Conservation (phyloP, 2,888 invertebrate genomes). For the Drosophila multiciliata region DNA sequence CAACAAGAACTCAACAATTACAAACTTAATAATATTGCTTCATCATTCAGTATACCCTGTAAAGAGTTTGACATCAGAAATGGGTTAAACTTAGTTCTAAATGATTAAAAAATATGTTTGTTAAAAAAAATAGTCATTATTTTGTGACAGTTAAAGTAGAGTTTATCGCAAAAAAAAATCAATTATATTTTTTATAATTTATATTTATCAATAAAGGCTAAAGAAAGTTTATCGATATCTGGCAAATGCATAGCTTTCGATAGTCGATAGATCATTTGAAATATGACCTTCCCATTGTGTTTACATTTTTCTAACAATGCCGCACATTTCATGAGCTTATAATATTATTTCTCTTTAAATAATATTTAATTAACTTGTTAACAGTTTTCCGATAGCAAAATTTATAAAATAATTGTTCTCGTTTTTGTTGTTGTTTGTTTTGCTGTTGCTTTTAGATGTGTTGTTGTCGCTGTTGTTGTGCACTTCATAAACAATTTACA, state of each 20-base stretch:
- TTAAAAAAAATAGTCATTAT: background rate
- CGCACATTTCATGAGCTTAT: slow-evolving; percentile 4
- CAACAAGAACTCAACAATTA: slow-evolving; percentile 32
- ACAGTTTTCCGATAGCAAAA: slow-evolving; percentile 73
- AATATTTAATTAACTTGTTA: slow-evolving; percentile 77
- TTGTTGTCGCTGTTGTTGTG: slow-evolving; percentile 57
- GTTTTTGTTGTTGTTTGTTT: slow-evolving; percentile 18
- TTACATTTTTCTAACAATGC: background rate
- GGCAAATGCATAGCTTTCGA: background rate
- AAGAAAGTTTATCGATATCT: background rate
- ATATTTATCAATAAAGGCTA: background rate
- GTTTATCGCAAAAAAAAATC: no score
- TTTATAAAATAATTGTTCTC: slow-evolving; percentile 60
- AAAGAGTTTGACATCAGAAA: background rate
- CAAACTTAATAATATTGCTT: slow-evolving; percentile 3
- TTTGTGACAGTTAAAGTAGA: background rate
- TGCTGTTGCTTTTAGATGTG: slow-evolving; percentile 16
- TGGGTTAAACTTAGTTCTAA: background rate
- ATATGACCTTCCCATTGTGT: fast-evolving
- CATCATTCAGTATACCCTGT: slow-evolving; percentile 17
- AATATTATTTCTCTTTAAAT: slow-evolving; percentile 25
- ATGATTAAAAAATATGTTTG: background rate
- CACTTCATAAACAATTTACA: slow-evolving; percentile 73
- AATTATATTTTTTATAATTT: no score
- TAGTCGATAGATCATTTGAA: background rate